Percentiles rank a stretch among this genome's conserved stretches.
phyloP scores from a whole-genome alignment of 1,140 invertebrate genomes.

The Drosophila kikkawai region DNA sequence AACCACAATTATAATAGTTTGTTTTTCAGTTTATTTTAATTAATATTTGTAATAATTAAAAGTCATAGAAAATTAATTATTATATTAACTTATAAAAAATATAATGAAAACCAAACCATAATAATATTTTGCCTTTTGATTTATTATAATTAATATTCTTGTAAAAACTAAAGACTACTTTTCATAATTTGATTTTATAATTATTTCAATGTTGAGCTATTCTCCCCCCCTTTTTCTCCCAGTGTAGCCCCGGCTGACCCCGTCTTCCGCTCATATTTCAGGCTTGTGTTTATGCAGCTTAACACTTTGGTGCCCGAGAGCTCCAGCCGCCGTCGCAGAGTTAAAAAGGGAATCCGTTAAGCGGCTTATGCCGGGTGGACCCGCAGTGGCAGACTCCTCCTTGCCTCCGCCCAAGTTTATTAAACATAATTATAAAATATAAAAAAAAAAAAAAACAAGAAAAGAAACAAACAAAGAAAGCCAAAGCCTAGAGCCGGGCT shows the following conservation, averaged over 20 bases:
- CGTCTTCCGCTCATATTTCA: constrained; percentile 53
- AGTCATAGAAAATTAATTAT: no score
- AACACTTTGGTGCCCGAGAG: constrained; percentile 55
- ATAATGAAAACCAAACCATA: no score
- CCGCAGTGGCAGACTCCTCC: constrained; percentile 2
- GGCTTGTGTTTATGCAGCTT: constrained; percentile 77
- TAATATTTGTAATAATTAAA: no score
- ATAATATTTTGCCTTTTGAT: no score
- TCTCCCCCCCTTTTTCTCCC: background rate
- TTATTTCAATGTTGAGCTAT: background rate
- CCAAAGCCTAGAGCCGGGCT: background rate
- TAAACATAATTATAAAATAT: constrained; percentile 73
- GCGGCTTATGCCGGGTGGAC: constrained; percentile 55
- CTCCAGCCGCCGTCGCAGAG: background rate
- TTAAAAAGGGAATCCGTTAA: constrained; percentile 64
- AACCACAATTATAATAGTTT: no score
- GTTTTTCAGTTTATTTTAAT: no score
- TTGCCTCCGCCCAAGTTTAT: constrained; percentile 54
- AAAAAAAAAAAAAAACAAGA: constrained; percentile 33
- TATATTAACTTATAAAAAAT: no score
- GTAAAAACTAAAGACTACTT: background rate
- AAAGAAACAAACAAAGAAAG: background rate
- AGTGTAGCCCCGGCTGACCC: constrained; percentile 22
- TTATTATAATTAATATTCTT: background rate
- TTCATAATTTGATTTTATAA: background rate